phyloP scores from a whole-genome alignment of 2,113 vertebrate species.

The Turdus rufiventris region DNA sequence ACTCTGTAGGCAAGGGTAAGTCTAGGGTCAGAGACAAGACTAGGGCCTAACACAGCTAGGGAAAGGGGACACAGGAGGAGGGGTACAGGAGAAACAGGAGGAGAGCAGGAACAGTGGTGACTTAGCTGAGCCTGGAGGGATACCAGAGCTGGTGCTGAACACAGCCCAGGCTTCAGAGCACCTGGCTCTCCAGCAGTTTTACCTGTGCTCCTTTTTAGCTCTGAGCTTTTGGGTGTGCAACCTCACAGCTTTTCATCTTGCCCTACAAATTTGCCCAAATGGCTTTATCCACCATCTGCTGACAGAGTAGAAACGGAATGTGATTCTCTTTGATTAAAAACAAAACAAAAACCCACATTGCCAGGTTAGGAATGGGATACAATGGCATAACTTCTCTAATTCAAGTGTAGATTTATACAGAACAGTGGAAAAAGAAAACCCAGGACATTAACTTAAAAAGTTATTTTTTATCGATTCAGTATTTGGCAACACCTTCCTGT shows the following conservation, averaged over 20 bases:
- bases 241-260: neutral
- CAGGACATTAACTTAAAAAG: neutral
- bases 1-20: neutral
- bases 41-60: neutral
- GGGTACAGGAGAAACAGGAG: neutral
- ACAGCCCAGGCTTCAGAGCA: neutral
- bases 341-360: neutral
- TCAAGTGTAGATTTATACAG: neutral
- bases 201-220: neutral
- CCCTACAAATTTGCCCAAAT: neutral
- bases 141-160: neutral
- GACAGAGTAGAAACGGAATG: neutral
- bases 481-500: neutral
- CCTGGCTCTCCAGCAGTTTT: neutral
- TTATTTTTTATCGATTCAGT: neutral
- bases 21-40: neutral
- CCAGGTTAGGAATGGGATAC: neutral
- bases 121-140: neutral
- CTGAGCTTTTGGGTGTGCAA: neutral
- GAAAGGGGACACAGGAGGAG: neutral
- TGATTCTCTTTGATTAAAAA: neutral
- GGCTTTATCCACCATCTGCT: neutral
- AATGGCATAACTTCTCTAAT: neutral
- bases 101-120: neutral
- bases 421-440: neutral